phyloP scores from a whole-genome alignment of 2,888 invertebrate genomes.

The Drosophila atripex region DNA sequence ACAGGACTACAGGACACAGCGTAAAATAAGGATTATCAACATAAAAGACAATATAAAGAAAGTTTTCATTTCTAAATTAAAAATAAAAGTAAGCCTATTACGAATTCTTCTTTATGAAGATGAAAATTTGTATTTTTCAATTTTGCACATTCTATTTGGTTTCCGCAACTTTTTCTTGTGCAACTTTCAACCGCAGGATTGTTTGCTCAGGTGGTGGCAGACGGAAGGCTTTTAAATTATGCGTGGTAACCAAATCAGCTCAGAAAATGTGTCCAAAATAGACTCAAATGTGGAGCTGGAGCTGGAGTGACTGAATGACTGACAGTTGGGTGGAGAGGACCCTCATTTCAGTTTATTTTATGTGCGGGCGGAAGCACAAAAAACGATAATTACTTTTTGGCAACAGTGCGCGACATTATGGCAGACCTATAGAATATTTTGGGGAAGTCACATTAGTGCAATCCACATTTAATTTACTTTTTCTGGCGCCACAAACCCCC shows the following conservation, averaged over 20 bases:
- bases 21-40: not conserved
- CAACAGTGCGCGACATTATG: slow-evolving; percentile 20
- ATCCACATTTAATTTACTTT: slow-evolving; percentile 55
- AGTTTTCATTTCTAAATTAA: too few relatives aligned
- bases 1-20: not conserved
- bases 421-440: slow-evolving; percentile 12
- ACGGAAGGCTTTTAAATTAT: slow-evolving; percentile 39
- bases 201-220: slow-evolving; percentile 39
- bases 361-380: slow-evolving; percentile 6
- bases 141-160: slow-evolving; percentile 36
- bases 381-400: slow-evolving; percentile 42
- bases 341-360: slow-evolving; percentile 36
- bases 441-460: slow-evolving; percentile 48
- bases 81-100: slow-evolving; percentile 21
- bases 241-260: slow-evolving; percentile 41
- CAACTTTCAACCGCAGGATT: slow-evolving; percentile 32
- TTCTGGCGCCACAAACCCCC: not conserved
- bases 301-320: not conserved
- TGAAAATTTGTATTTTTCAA: slow-evolving; percentile 17
- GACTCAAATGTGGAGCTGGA: slow-evolving; percentile 15
- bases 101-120: slow-evolving; percentile 2
- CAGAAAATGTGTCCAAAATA: slow-evolving; percentile 41
- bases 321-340: slow-evolving; percentile 3
- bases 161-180: slow-evolving; percentile 28
- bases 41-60: too few relatives aligned